Conservation (phyloP, 2,888 invertebrate species). For the Pyrrhosoma nymphula region DNA sequence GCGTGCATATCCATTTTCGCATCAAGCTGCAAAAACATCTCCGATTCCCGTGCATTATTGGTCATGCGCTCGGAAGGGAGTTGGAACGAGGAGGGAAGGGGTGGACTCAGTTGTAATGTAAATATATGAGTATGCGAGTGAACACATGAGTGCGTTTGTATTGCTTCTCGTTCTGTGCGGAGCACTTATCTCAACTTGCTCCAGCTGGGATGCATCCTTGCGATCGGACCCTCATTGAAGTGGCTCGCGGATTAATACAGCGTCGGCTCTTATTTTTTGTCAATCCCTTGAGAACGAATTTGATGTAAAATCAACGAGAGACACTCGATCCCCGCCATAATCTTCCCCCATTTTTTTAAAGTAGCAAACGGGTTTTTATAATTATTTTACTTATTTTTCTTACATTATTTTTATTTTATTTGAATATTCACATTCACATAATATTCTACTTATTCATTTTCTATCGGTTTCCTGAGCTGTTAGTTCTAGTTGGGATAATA, state of each 20-base stretch:
- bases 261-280: neutral
- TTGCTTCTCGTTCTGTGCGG: neutral
- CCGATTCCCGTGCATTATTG: neutral
- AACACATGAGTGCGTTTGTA: neutral
- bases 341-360: too few relatives aligned
- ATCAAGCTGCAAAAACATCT: conserved; percentile 34
- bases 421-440: too few relatives aligned
- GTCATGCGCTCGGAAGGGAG: neutral
- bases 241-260: neutral
- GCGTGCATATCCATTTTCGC: neutral
- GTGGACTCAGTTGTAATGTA: neutral
- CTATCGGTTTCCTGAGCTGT: too few relatives aligned
- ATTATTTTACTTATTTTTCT: too few relatives aligned
- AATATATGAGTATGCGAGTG: neutral
- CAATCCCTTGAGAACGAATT: neutral
- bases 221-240: neutral
- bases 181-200: neutral
- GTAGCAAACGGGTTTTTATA: too few relatives aligned
- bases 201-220: neutral
- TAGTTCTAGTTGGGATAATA: too few relatives aligned
- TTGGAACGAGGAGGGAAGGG: neutral
- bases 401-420: too few relatives aligned
- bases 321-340: neutral
- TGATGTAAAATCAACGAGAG: neutral
- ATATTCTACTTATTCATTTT: too few relatives aligned